phyloP scores from a whole-genome alignment of 2,797 vertebrate genomes.

The Anguilla marmorata region DNA sequence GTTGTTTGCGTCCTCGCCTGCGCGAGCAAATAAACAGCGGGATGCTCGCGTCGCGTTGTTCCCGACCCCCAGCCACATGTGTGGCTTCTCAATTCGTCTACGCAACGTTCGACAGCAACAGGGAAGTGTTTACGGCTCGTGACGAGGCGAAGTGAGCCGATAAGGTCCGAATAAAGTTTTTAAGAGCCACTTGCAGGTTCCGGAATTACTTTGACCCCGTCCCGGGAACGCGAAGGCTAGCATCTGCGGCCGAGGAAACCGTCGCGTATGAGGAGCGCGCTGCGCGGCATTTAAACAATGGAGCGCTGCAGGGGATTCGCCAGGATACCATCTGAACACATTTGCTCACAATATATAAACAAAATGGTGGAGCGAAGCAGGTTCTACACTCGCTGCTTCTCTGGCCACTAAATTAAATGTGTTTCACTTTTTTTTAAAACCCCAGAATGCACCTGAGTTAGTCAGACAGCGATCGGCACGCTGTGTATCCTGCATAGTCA shows the following conservation, averaged over 20 bases:
- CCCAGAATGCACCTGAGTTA: neutral
- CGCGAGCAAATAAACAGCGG: slow-evolving; percentile 20
- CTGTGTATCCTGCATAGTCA: neutral
- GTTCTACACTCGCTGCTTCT: slow-evolving; percentile 32
- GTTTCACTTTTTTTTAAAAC: slow-evolving; percentile 4
- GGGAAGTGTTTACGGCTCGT: neutral
- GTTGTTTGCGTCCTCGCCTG: slow-evolving; percentile 20
- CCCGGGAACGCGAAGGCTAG: neutral
- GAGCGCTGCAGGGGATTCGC: neutral
- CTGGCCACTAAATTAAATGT: neutral
- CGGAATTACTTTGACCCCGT: neutral
- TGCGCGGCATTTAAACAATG: neutral
- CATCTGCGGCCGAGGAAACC: neutral
- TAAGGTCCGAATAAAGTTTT: neutral
- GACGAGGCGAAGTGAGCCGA: neutral
- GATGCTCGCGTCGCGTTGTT: neutral
- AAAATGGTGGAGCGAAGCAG: no score
- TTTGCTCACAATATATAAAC: neutral
- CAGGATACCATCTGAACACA: neutral
- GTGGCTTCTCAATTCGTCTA: neutral
- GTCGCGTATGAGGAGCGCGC: neutral
- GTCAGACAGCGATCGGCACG: neutral
- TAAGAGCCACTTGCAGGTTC: neutral
- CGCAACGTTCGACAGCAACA: neutral
- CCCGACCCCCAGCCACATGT: neutral